These are phyloP conservation scores for Lottia gigantea DNA, from an alignment of 2,888 invertebrate genomes.

Conservation along the genomic window DNA sequence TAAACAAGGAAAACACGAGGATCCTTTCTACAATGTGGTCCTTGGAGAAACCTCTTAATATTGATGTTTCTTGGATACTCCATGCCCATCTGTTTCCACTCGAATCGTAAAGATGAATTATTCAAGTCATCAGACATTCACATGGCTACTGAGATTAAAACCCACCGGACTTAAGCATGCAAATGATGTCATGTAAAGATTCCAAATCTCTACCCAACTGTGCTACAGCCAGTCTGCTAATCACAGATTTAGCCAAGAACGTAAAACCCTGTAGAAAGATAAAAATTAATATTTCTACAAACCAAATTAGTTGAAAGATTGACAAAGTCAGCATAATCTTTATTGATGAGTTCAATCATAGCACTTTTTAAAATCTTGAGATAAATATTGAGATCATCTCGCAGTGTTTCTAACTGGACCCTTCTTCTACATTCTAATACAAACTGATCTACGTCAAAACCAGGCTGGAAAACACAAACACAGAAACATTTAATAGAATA, in stretches of 20 bases:
- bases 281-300: constrained; percentile 22
- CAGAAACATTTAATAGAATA: too few species aligned
- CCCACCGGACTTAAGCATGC: too few species aligned
- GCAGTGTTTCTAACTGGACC: constrained; percentile 83
- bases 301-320: constrained; percentile 93
- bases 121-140: background rate
- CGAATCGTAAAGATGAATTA: too few species aligned
- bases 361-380: constrained; percentile 89
- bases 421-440: constrained; percentile 79
- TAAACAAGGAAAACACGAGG: too few species aligned
- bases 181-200: background rate
- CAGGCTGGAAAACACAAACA: constrained; percentile 79
- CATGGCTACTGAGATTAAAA: too few species aligned
- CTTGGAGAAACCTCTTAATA: too few species aligned
- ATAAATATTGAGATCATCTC: constrained; percentile 90
- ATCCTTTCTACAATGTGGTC: too few species aligned
- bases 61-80: too few species aligned
- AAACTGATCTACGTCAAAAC: constrained; percentile 94
- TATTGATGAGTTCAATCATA: constrained; percentile 97
- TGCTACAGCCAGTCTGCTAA: background rate
- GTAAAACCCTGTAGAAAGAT: too few species aligned
- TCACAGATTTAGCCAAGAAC: too few species aligned
- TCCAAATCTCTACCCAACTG: background rate
- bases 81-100: too few species aligned
- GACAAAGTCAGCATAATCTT: constrained; percentile 97